These are phyloP conservation scores for Pelagia noctiluca DNA, from an alignment of 30 jellyfish, hydroid and myxozoan species.

Conservation along the genomic window DNA sequence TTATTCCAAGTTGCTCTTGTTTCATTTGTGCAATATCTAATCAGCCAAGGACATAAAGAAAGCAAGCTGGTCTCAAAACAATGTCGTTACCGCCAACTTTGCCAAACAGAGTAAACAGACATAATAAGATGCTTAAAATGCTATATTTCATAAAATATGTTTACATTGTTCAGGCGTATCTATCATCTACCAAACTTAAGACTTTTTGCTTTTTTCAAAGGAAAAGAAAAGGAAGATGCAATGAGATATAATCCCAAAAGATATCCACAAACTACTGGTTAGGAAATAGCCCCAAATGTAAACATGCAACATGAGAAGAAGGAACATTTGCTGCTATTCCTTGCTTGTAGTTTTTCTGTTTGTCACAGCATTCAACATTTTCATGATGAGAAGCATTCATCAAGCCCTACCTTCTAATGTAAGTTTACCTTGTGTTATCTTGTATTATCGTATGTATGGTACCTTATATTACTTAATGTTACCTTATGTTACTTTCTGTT, in stretches of 20 bases:
- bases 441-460: not conserved
- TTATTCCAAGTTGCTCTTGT: too few species aligned
- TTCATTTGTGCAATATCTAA: too few species aligned
- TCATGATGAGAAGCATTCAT: not conserved
- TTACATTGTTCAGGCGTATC: not conserved
- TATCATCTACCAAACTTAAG: not conserved
- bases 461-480: not conserved
- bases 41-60: too few species aligned
- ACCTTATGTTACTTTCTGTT: not conserved
- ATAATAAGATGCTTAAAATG: too few species aligned
- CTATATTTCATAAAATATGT: too few species aligned
- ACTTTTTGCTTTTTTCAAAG: not conserved
- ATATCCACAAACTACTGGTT: not conserved
- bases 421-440: not conserved
- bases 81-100: too few species aligned
- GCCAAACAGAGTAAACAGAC: too few species aligned
- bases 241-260: not conserved
- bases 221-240: not conserved
- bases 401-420: not conserved
- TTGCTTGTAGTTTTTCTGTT: conserved; percentile 13
- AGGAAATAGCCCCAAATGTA: not conserved
- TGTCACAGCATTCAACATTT: conserved; percentile 31
- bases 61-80: too few species aligned
- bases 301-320: conserved; percentile 44
- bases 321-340: conserved; percentile 60